Evolutionary conservation across 2,888 invertebrate genomes (phyloP), one percentile per base, ranked within the genome.

Genomic region (Drosophila kokeensis): DNA sequence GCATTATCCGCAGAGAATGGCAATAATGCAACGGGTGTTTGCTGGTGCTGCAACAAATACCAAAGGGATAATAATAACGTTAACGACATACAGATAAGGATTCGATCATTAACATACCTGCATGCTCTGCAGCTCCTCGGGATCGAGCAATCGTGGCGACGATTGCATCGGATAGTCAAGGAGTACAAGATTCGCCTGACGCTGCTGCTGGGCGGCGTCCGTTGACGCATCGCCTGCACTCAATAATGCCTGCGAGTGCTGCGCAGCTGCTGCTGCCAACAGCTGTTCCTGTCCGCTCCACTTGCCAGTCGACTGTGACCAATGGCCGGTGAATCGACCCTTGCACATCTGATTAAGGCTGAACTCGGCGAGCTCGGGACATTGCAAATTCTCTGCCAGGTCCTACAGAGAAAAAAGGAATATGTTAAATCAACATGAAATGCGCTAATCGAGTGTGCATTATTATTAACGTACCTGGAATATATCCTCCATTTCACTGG

Each of bases 121-220:
- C 81, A 93, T 75, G 82, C 91, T 91, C 72, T 92, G 93, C 73
- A 92, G 73, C 85, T 93, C 92, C 61, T 92, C 93, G 67, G 94
- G 92, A 82, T 94, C 94, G 27, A 89, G 85, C 57, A 93, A 91
- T 57, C 93, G 92, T 75, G 94, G 90, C 30, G 86, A 93, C 27
- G 86, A 93, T 79, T 94, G 94, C 81, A 94, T 90, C 63, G 93
- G 93, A 77, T 93, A 93, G 66, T 93, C 93, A 29, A 93, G 84
- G 13, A 93, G 86, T 49, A 93, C 81, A 74, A 92, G 92, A 83
- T 92, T 92, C 13, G 90, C 83, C 78, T 92, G 92, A 24, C 90
- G 86, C 67, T 78, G 77, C 48, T 45, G 45, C 15, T 24, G 45
- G 15, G 45, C 45, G 21, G 83, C 81, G 58, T 92, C 91, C n/a